Evolutionary conservation across 2,113 vertebrate species (phyloP).

Genomic region (Neolamprologus ventralis): DNA sequence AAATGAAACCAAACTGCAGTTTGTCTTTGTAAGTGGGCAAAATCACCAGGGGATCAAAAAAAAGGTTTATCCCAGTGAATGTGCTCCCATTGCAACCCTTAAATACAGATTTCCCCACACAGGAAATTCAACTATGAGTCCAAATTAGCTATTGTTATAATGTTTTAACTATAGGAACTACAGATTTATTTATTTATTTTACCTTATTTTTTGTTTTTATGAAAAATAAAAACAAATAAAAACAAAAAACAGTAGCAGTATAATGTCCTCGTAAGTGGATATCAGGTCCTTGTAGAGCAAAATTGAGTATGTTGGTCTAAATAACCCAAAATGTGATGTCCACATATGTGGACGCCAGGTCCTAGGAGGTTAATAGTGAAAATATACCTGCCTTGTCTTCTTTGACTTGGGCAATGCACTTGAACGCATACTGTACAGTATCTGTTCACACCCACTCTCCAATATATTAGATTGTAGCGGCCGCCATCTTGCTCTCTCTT

Average conservation of each 20-base stretch:
- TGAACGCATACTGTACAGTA: neutral
- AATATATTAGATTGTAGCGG: conserved; percentile 4
- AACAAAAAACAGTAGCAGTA: neutral
- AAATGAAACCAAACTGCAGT: neutral
- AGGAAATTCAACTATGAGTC: neutral
- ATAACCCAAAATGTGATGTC: neutral
- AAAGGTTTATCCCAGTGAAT: neutral
- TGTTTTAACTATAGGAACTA: neutral
- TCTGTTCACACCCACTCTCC: conserved; percentile 5
- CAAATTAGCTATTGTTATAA: neutral
- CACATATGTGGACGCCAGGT: neutral
- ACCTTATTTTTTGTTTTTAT: neutral
- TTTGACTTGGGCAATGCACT: neutral
- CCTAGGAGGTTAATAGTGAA: neutral
- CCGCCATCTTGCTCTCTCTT: neutral
- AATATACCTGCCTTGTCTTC: neutral
- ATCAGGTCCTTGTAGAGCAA: neutral
- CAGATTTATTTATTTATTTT: neutral
- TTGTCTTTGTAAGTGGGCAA: neutral
- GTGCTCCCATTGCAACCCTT: neutral
- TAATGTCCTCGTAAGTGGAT: neutral
- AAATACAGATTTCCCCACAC: neutral
- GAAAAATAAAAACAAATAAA: neutral
- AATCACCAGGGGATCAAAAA: neutral
- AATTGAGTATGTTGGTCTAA: neutral